Percentiles rank a stretch among this genome's conserved stretches.
These are phyloP conservation scores for Microcebus ravelobensis DNA, from an alignment of 2,113 vertebrate species.

Conservation along the genomic window DNA sequence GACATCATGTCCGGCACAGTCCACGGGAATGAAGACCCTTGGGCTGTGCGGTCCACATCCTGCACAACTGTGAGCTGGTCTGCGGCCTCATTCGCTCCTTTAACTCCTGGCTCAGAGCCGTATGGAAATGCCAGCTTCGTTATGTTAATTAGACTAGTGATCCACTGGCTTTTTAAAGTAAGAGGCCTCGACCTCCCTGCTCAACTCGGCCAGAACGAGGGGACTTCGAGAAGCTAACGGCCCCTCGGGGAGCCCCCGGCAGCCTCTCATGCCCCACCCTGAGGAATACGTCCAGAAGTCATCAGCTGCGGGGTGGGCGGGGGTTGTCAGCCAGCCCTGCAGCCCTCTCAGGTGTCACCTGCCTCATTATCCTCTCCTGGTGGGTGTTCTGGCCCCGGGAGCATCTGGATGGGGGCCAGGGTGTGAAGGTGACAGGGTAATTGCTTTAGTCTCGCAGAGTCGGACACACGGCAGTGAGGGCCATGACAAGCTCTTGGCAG, in stretches of 20 bases:
- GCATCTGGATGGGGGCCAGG: not conserved
- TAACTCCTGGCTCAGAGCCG: not conserved
- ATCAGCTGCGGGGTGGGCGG: not conserved
- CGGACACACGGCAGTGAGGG: accelerated
- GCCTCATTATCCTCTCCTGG: not conserved
- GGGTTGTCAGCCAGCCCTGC: not conserved
- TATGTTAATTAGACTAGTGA: not conserved
- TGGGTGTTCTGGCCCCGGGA: not conserved
- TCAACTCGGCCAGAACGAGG: not conserved
- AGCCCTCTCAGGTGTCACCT: not conserved
- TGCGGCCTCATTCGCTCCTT: not conserved
- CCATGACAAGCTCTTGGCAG: not conserved
- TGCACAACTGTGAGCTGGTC: not conserved
- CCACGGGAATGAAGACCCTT: accelerated
- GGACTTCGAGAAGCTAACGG: not conserved
- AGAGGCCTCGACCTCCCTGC: not conserved
- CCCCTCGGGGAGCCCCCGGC: accelerated
- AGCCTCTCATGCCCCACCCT: no score
- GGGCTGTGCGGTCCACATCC: accelerated
- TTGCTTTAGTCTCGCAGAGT: not conserved
- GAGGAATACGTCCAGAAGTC: not conserved
- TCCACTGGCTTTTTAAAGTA: not conserved
- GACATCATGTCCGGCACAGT: not conserved
- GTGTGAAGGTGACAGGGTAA: not conserved
- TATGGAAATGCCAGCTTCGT: not conserved